A percentile compares a stretch with the other conserved stretches of the same genome.
Conservation (phyloP, 2,113 vertebrate genomes). For the Tychaedon coryphoeus region DNA sequence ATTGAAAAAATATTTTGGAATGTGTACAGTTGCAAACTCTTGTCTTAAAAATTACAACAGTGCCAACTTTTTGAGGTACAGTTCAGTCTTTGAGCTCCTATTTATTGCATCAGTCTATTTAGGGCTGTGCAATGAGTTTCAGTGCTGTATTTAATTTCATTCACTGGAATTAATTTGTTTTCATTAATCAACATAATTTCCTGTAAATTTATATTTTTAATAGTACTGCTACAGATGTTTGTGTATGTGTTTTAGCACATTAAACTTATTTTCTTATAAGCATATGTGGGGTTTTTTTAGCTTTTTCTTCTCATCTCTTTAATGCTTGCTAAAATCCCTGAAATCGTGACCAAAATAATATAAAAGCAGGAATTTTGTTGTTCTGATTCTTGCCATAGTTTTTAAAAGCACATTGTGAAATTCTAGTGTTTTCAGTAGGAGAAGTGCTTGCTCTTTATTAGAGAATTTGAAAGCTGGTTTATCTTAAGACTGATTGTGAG, state of each 20-base stretch:
- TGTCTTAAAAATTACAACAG: slow-evolving; percentile 38
- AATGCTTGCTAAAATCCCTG: slow-evolving; percentile 35
- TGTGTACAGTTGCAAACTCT: slow-evolving; percentile 11
- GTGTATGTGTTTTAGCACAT: slow-evolving; percentile 10
- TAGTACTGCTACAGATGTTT: slow-evolving; percentile 26
- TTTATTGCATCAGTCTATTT: slow-evolving; percentile 27
- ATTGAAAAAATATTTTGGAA: slow-evolving; percentile 69
- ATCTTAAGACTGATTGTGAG: slow-evolving; percentile 87
- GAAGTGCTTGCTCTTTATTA: slow-evolving; percentile 59
- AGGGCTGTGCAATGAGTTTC: slow-evolving; percentile 49
- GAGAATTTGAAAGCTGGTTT: slow-evolving; percentile 77
- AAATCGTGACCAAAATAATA: slow-evolving; percentile 46
- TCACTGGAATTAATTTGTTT: slow-evolving; percentile 65
- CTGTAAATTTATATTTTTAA: slow-evolving; percentile 62
- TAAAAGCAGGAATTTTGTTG: slow-evolving; percentile 38
- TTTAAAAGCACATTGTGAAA: slow-evolving; percentile 46
- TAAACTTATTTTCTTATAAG: slow-evolving; percentile 47
- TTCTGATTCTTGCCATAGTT: slow-evolving; percentile 16
- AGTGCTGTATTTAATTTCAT: slow-evolving; percentile 64
- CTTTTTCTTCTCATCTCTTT: slow-evolving; percentile 35
- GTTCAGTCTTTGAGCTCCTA: not conserved
- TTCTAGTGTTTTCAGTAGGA: slow-evolving; percentile 21
- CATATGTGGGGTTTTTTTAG: not conserved
- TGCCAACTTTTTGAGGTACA: slow-evolving; percentile 48
- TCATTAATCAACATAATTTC: slow-evolving; percentile 60